These are phyloP conservation scores for Notarius lentiginosus DNA, from an alignment of 2,113 vertebrate genomes.

Conservation along the genomic window DNA sequence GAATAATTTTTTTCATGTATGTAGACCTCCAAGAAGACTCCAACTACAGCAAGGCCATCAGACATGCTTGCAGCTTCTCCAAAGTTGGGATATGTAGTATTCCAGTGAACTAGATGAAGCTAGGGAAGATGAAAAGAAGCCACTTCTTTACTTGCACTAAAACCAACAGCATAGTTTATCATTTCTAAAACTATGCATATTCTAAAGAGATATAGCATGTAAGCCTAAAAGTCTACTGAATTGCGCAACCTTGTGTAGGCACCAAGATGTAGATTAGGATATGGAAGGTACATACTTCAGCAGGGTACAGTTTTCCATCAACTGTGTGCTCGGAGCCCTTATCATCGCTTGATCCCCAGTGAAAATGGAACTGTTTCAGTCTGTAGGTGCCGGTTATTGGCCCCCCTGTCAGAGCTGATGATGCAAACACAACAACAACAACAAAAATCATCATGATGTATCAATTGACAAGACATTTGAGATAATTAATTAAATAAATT, in stretches of 20 bases:
- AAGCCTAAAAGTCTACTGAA: neutral
- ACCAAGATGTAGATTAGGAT: neutral
- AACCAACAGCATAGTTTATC: neutral
- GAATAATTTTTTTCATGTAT: neutral
- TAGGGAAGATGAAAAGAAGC: slow-evolving; percentile 55
- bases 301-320: slow-evolving; percentile 77
- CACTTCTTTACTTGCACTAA: neutral
- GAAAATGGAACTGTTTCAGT: slow-evolving; percentile 92
- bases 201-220: neutral
- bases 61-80: slow-evolving; percentile 79
- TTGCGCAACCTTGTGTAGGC: neutral
- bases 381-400: slow-evolving; percentile 82
- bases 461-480: neutral
- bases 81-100: slow-evolving; percentile 85
- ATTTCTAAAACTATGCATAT: neutral
- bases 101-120: slow-evolving; percentile 99
- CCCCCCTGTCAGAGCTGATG: slow-evolving; percentile 80
- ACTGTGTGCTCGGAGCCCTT: slow-evolving; percentile 90
- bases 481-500: neutral
- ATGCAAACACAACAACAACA: slow-evolving; percentile 8
- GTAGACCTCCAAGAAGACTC: slow-evolving; percentile 87
- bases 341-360: slow-evolving; percentile 86
- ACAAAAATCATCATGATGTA: slow-evolving; percentile 10
- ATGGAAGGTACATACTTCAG: slow-evolving; percentile 78
- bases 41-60: slow-evolving; percentile 90